Percentiles rank a stretch among this genome's conserved stretches.
Evolutionary conservation across 2,888 invertebrate species (phyloP).

Genomic region (Drosophila mettleri): DNA sequence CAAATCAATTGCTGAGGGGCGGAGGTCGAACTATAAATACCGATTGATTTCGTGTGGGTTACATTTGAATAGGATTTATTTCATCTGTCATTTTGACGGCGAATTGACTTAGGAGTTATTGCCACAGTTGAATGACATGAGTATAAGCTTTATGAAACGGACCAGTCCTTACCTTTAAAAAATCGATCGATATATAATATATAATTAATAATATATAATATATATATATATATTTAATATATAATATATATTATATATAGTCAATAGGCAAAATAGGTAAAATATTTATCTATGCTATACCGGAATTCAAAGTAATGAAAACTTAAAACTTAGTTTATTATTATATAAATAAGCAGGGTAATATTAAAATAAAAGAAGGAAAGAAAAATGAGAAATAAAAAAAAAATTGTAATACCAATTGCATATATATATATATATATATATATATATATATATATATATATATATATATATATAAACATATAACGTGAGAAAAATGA

Average conservation of each 20-base stretch:
- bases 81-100: slow-evolving; percentile 72
- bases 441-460: neutral
- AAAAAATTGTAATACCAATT: slow-evolving; percentile 3
- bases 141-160: slow-evolving; percentile 40
- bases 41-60: slow-evolving; percentile 61
- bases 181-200: too few relatives aligned
- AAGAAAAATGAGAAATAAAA: too few relatives aligned
- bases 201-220: too few relatives aligned
- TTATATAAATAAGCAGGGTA: too few relatives aligned
- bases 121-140: slow-evolving; percentile 79
- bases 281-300: too few relatives aligned
- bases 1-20: slow-evolving; percentile 66
- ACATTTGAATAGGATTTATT: slow-evolving; percentile 10
- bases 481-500: slow-evolving; percentile 53
- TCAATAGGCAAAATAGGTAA: too few relatives aligned
- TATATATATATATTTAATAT: too few relatives aligned
- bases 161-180: slow-evolving; percentile 14
- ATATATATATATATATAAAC: slow-evolving; percentile 10
- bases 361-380: too few relatives aligned
- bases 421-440: neutral
- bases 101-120: slow-evolving; percentile 78
- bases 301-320: too few relatives aligned
- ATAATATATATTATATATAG: too few relatives aligned
- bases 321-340: too few relatives aligned
- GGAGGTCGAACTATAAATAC: slow-evolving; percentile 29